Evolutionary conservation across 2,888 invertebrate species (phyloP).

Genomic region (Nomada flava): DNA sequence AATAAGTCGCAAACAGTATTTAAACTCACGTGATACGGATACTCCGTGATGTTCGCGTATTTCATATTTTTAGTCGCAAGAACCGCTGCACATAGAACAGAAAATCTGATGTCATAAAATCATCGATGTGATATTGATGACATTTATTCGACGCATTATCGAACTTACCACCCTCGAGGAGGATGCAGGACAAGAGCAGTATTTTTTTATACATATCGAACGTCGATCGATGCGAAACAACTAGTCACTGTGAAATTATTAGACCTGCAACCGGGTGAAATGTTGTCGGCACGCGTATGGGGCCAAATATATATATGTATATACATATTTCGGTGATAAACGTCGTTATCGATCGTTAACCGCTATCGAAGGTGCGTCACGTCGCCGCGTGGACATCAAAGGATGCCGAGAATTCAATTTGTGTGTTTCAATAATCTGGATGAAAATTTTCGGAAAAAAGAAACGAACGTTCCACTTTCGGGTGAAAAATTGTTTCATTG

Average conservation of each 20-base stretch:
- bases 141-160: background rate
- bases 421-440: conserved; percentile 3
- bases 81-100: conserved; percentile 26
- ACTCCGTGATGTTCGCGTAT: conserved; percentile 51
- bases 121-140: background rate
- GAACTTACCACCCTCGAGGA: conserved; percentile 47
- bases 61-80: conserved; percentile 35
- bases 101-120: background rate
- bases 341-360: conserved; percentile 40
- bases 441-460: background rate
- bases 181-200: conserved; percentile 32
- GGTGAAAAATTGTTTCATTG: conserved; percentile 12
- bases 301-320: background rate
- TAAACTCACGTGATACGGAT: conserved; percentile 64
- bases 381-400: conserved; percentile 37
- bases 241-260: conserved; percentile 9
- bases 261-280: background rate
- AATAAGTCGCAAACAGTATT: background rate
- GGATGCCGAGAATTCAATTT: conserved; percentile 37
- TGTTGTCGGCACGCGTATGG: background rate
- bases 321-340: conserved; percentile 23
- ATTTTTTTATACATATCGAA: conserved; percentile 44
- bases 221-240: background rate
- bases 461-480: background rate
- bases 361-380: conserved; percentile 3